Conservation (phyloP, 2,113 vertebrate species). For the Rhabdomys dilectus region DNA sequence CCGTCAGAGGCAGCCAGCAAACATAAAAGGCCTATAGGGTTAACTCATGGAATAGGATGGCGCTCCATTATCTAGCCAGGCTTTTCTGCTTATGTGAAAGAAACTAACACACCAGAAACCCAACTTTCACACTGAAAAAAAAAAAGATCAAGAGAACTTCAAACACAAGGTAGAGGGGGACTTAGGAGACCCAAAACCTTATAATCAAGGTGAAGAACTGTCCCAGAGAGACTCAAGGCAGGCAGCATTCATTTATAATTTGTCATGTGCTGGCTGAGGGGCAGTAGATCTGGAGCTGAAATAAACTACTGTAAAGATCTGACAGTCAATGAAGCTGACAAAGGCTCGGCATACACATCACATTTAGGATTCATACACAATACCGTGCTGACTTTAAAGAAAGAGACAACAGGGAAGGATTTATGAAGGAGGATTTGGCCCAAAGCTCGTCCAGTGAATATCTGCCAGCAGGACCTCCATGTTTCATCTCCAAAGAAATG, state of each 20-base stretch:
- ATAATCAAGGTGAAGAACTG: not conserved
- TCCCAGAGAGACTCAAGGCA: slow-evolving; percentile 56
- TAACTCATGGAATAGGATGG: not conserved
- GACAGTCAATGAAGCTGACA: slow-evolving; percentile 44
- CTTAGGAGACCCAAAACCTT: not conserved
- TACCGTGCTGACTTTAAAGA: slow-evolving; percentile 41
- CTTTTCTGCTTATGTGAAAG: slow-evolving; percentile 48
- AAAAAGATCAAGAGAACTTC: slow-evolving; percentile 30
- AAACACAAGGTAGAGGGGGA: not conserved
- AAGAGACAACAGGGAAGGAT: slow-evolving; percentile 50
- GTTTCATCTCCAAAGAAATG: slow-evolving; percentile 44
- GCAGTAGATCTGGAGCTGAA: not conserved
- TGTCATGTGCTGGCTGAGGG: slow-evolving; percentile 25
- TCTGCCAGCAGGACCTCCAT: slow-evolving; percentile 14
- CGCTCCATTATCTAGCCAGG: slow-evolving; percentile 25
- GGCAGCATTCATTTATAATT: slow-evolving; percentile 62
- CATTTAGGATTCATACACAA: slow-evolving; percentile 62
- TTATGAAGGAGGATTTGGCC: slow-evolving; percentile 20
- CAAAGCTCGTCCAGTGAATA: slow-evolving; percentile 39
- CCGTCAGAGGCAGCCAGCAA: slow-evolving; percentile 9
- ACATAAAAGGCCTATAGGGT: slow-evolving; percentile 25
- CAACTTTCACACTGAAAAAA: slow-evolving; percentile 63
- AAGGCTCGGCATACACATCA: slow-evolving; percentile 51
- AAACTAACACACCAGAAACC: slow-evolving; percentile 69
- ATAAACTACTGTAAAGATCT: slow-evolving; percentile 29